These are phyloP conservation scores for Reinhardtius hippoglossoides DNA, from an alignment of 2,113 vertebrate genomes.

Conservation along the genomic window DNA sequence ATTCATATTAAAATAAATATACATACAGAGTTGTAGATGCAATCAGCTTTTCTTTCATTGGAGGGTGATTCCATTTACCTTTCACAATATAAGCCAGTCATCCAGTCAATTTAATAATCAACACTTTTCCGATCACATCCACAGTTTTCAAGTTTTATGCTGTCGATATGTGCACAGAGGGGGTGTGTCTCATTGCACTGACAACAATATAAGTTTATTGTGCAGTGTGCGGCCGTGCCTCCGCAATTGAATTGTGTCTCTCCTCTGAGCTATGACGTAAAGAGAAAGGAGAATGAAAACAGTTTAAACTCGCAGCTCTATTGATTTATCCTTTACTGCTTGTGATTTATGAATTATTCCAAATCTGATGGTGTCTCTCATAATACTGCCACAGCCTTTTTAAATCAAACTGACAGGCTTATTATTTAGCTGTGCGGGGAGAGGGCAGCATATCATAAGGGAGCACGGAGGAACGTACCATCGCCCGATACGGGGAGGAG, in stretches of 20 bases:
- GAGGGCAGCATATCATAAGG: conserved; percentile 56
- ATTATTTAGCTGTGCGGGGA: conserved; percentile 63
- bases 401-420: conserved; percentile 78
- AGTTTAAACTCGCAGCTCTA: conserved; percentile 72
- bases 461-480: conserved; percentile 63
- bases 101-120: background rate
- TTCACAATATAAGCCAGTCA: background rate
- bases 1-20: no score
- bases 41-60: background rate
- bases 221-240: conserved; percentile 39
- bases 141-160: conserved; percentile 1
- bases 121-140: conserved; percentile 19
- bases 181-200: conserved; percentile 26
- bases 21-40: no score
- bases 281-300: conserved; percentile 64
- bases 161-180: conserved; percentile 18
- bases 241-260: conserved; percentile 60
- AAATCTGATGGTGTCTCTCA: conserved; percentile 77
- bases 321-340: conserved; percentile 78
- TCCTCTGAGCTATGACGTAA: conserved; percentile 60
- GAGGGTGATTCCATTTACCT: background rate
- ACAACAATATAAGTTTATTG: conserved; percentile 38
- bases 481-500: conserved; percentile 59
- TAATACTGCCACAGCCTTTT: conserved; percentile 72
- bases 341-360: conserved; percentile 79